Conservation (phyloP, 2,797 vertebrate genomes). For the Podarcis lilfordi region DNA sequence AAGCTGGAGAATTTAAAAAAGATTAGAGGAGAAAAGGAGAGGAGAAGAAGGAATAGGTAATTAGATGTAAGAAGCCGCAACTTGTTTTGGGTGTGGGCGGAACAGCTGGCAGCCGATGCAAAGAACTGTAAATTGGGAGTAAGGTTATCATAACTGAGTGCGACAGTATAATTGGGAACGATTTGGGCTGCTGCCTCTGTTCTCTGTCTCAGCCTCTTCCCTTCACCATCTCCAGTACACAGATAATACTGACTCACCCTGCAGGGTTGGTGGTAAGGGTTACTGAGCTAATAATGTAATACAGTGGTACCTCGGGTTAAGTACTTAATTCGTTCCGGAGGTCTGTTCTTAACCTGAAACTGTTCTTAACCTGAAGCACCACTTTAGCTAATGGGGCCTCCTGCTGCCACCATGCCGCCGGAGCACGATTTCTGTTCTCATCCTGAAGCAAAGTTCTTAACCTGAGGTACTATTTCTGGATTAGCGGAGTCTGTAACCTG, state of each 20-base stretch:
- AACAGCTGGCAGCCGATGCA: neutral
- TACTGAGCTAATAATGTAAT: neutral
- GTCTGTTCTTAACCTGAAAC: too few species aligned
- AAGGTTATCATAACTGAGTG: neutral
- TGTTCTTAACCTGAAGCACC: too few species aligned
- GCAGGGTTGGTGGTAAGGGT: neutral
- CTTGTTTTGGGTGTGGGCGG: neutral
- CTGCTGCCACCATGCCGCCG: fast-evolving
- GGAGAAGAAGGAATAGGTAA: neutral
- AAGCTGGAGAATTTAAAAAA: neutral
- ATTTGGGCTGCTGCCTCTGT: neutral
- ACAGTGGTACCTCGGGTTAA: too few species aligned
- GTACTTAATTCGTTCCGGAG: too few species aligned
- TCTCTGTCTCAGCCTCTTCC: too few species aligned
- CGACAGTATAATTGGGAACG: neutral
- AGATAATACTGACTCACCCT: neutral
- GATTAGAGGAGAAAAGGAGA: neutral
- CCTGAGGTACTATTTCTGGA: too few species aligned
- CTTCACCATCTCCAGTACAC: too few species aligned
- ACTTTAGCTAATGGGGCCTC: too few species aligned
- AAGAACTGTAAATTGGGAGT: neutral
- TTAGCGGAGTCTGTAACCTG: too few species aligned
- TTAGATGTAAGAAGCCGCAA: neutral
- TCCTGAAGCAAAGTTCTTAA: too few species aligned
- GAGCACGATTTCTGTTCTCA: too few species aligned